Base-by-base conservation (phyloP, 2,888 invertebrate species). In the Orthosia gothica region DNA sequence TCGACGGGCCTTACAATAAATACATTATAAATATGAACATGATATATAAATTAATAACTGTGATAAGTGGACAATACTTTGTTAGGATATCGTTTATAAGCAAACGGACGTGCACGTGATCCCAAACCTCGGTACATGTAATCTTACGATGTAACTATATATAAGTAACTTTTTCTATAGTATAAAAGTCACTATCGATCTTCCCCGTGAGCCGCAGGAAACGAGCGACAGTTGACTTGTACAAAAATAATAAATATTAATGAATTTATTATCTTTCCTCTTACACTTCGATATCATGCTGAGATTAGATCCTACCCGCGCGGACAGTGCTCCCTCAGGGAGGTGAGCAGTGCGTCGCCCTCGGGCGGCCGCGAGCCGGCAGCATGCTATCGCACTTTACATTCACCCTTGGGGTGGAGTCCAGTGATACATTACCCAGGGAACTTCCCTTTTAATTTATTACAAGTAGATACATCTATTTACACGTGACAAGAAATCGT, bases 181-280 rank as follows among this genome's bases (percentile, higher is more conserved):
- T 90, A 89, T 89, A 88, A 88, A 82, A 87, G 89, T 86, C 86
- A 82, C 88, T 84, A 85, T 86, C 82, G 81, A 79, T 88, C 84
- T 86, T 85, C 81, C 86, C 91, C 92, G 88, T 91, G 94, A 95
- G 95, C 94, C 95, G 74, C 61, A 85, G 90, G 86, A 81, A 88
- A 86, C 65, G 88, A 88, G 76, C 87, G 88, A 85, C 79, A 86
- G 89, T 86, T 84, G 86, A 90, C 88, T 88, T 77, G 82, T 94
- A 93, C 85, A 92, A 92, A 93, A 92, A 92, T 93, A 93, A 92
- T 91, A 92, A 90, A 76, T 81, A 76, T 78, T 69, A 80, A 83
- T 84, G 79, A 78, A 67, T 87, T 87, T 84, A 86, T 88, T 87
- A 86, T 87, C 85, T 79, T 74, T 80, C 79, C 78, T 79, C 67